These are phyloP conservation scores for Erethizon dorsatum DNA, from an alignment of 2,797 vertebrate species.

Conservation along the genomic window DNA sequence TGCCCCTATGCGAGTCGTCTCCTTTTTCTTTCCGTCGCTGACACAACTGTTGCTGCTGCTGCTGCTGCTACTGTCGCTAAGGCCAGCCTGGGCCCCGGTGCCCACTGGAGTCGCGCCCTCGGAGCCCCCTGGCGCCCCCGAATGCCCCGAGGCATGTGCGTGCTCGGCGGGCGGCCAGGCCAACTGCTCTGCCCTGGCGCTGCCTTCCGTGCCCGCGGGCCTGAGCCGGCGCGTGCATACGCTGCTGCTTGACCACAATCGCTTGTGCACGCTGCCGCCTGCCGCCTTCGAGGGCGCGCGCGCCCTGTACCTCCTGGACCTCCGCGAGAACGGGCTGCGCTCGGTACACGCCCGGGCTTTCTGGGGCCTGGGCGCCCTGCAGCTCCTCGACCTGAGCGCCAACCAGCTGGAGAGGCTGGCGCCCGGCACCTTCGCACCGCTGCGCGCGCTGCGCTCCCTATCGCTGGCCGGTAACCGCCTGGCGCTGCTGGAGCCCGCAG, in stretches of 20 bases:
- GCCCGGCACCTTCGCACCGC: conserved; percentile 85
- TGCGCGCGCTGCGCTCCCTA: conserved; percentile 82
- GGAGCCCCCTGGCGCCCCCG: fast-evolving
- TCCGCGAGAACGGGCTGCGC: conserved; percentile 87
- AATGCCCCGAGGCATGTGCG: conserved; percentile 87
- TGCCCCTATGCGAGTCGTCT: conserved; percentile 22
- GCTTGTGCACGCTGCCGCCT: conserved; percentile 78
- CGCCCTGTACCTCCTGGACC: conserved; percentile 83
- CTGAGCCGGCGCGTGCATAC: conserved; percentile 77
- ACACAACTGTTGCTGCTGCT: background rate
- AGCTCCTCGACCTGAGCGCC: conserved; percentile 89
- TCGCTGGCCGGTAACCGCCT: conserved; percentile 88
- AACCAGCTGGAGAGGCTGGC: conserved; percentile 86
- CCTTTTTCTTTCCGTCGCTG: background rate
- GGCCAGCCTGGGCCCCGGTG: conserved; percentile 11
- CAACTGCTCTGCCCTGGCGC: conserved; percentile 85
- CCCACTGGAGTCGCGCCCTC: background rate
- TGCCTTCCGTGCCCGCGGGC: conserved; percentile 83
- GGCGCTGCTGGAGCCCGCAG: conserved; percentile 71
- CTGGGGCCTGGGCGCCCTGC: conserved; percentile 84
- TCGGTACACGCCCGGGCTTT: conserved; percentile 87
- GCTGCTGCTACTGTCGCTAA: background rate
- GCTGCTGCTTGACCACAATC: conserved; percentile 88
- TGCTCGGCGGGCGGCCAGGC: conserved; percentile 74
- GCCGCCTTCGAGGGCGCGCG: conserved; percentile 81